Conservation (phyloP, 2,888 invertebrate species). For the Folsomia candida region DNA sequence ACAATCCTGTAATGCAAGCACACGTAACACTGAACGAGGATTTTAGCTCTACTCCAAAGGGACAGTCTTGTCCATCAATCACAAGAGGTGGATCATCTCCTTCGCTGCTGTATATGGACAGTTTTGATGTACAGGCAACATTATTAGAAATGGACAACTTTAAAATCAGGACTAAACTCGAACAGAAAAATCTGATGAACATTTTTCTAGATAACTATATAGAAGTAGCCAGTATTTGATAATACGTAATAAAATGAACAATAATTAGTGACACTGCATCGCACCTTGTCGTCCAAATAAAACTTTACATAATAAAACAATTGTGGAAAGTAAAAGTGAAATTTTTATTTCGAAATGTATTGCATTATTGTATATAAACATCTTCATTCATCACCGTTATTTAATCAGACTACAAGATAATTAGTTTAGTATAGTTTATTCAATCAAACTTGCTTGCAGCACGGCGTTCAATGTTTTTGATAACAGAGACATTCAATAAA, state of each 20-base stretch:
- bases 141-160: no score
- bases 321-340: neutral
- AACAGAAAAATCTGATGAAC: neutral
- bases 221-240: no score
- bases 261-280: neutral
- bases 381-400: no score
- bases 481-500: neutral
- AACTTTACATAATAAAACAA: neutral
- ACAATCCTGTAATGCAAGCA: slow-evolving; percentile 28
- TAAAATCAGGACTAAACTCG: neutral
- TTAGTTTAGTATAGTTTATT: no score
- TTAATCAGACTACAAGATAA: no score
- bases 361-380: neutral
- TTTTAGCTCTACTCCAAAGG: slow-evolving; percentile 15
- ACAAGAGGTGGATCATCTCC: slow-evolving; percentile 5
- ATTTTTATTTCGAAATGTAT: neutral
- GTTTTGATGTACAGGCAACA: slow-evolving; percentile 9
- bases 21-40: slow-evolving; percentile 5
- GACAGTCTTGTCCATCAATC: slow-evolving; percentile 21
- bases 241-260: no score
- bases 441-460: no score
- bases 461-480: neutral
- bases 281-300: neutral
- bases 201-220: neutral
- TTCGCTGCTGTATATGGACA: slow-evolving; percentile 14